Conservation (phyloP, 30 jellyfish, hydroid and myxozoan species). For the Pelagia noctiluca region DNA sequence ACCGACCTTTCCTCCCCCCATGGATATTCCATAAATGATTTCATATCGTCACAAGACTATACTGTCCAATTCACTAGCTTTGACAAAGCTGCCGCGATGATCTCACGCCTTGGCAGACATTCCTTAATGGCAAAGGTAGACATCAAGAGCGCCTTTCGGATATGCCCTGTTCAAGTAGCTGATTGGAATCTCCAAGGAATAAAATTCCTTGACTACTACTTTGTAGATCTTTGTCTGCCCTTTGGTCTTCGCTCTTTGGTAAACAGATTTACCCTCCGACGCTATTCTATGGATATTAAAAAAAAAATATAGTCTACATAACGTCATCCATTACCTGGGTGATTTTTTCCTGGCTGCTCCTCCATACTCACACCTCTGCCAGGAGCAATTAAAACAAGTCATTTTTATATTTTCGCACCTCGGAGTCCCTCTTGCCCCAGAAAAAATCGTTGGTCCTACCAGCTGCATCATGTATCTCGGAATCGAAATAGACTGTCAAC, state of each 20-base stretch:
- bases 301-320: neutral
- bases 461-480: conserved; percentile 9
- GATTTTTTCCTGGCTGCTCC: conserved; percentile 10
- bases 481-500: conserved; percentile 7
- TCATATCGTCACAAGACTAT: conserved; percentile 2
- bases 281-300: conserved; percentile 26
- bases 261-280: conserved; percentile 12
- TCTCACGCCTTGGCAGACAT: neutral
- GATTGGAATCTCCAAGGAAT: conserved; percentile 49
- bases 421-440: conserved; percentile 21
- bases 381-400: neutral
- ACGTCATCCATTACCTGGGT: conserved; percentile 17
- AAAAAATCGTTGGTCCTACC: conserved; percentile 18
- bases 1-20: conserved; percentile 54
- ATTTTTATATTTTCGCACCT: neutral
- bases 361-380: neutral
- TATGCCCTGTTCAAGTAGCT: conserved; percentile 60
- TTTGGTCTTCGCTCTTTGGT: conserved; percentile 25
- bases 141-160: conserved; percentile 39
- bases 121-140: conserved; percentile 33
- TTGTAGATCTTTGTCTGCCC: conserved; percentile 47
- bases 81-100: conserved; percentile 31
- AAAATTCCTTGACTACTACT: neutral
- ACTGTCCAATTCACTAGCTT: conserved; percentile 20
- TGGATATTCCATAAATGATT: conserved; percentile 52